These are phyloP conservation scores for Automeris io DNA, from an alignment of 2,888 invertebrate species.

Conservation along the genomic window DNA sequence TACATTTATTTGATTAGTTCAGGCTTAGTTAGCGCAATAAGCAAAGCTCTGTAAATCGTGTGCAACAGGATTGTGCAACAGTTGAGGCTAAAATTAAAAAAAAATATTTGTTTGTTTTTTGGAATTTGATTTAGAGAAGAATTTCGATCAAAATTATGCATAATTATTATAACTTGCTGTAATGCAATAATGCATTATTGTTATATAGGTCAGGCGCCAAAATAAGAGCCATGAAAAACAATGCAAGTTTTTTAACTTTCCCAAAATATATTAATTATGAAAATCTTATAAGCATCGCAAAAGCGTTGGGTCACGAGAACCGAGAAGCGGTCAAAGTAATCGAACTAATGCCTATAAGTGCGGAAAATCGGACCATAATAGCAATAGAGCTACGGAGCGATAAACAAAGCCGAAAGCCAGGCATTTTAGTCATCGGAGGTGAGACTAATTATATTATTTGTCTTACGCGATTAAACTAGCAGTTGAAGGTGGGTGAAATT, in stretches of 20 bases:
- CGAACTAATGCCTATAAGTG: slow-evolving; percentile 36
- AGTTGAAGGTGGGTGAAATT: too few species aligned
- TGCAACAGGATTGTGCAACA: too few species aligned
- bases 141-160: too few species aligned
- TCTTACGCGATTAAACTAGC: too few species aligned
- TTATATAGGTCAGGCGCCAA: slow-evolving; percentile 55
- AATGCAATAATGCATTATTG: neutral
- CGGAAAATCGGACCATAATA: slow-evolving; percentile 45
- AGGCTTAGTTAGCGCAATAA: too few species aligned
- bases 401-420: slow-evolving; percentile 50
- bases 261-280: slow-evolving; percentile 36
- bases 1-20: too few species aligned
- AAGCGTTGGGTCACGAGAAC: slow-evolving; percentile 33
- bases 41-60: too few species aligned
- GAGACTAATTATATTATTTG: slow-evolving; percentile 4
- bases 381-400: slow-evolving; percentile 62
- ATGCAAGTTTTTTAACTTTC: slow-evolving; percentile 24
- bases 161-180: neutral
- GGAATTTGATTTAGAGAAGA: too few species aligned
- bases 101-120: too few species aligned
- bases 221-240: slow-evolving; percentile 40
- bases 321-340: slow-evolving; percentile 41
- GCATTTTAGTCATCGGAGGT: slow-evolving; percentile 63
- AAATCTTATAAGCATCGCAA: slow-evolving; percentile 21
- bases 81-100: too few species aligned